A percentile compares a stretch with the other conserved stretches of the same genome.
Evolutionary conservation across 1,140 invertebrate species (phyloP).

Genomic region (Drosophila saltans): DNA sequence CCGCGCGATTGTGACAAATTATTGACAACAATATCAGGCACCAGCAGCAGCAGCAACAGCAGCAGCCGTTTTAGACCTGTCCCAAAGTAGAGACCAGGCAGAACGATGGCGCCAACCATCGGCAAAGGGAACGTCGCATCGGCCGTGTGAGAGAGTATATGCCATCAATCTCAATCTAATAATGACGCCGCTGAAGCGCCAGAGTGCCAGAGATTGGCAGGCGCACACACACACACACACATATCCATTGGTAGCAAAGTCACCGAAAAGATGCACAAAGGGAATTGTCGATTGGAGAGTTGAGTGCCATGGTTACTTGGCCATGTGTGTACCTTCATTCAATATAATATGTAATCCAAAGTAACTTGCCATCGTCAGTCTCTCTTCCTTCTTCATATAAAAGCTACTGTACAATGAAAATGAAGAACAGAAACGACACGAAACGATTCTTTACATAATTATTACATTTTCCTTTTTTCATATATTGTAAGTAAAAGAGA

Average conservation of each 20-base stretch:
- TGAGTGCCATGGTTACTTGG: conserved; percentile 17
- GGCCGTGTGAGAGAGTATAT: conserved; percentile 39
- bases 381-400: conserved; percentile 2
- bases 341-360: not conserved
- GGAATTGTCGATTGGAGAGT: conserved; percentile 20
- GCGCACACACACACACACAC: conserved; percentile 21
- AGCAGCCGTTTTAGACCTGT: conserved; percentile 1
- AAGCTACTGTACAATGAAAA: conserved; percentile 50
- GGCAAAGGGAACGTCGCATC: too few species aligned
- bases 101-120: conserved; percentile 10
- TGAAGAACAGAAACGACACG: conserved; percentile 8
- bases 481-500: not conserved
- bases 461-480: conserved; percentile 62
- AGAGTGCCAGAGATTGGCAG: conserved; percentile 47
- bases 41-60: conserved; percentile 18
- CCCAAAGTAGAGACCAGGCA: conserved; percentile 11
- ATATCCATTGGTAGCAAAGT: too few species aligned
- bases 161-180: conserved; percentile 80
- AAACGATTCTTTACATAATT: conserved; percentile 74
- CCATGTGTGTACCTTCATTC: conserved; percentile 45
- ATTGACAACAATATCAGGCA: conserved; percentile 74
- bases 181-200: conserved; percentile 71
- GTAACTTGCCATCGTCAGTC: conserved; percentile 9
- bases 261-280: conserved; percentile 17
- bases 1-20: conserved; percentile 82